These are phyloP conservation scores for Melanocharis versteri DNA, from an alignment of 2,113 vertebrate species.

Conservation along the genomic window DNA sequence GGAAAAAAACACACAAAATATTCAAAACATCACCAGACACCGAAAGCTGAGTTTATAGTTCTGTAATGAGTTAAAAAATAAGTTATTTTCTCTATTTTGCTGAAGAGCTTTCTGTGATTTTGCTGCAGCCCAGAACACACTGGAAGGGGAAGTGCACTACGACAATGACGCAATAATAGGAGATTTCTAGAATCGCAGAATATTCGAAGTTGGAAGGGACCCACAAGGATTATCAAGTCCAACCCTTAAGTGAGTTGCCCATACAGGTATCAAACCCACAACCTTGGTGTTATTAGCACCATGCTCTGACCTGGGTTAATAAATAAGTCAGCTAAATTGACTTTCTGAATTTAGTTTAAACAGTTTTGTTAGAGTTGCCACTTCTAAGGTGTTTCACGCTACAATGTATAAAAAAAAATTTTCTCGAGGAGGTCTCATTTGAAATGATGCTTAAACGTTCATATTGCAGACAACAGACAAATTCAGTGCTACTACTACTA, in stretches of 20 bases:
- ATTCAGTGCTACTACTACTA: background rate
- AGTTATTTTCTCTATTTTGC: background rate
- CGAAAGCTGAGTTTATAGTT: background rate
- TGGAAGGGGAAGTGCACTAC: background rate
- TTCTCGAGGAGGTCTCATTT: background rate
- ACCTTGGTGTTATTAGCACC: background rate
- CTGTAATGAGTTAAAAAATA: background rate
- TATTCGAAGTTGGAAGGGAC: background rate
- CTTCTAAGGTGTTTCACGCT: background rate
- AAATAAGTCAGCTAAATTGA: background rate
- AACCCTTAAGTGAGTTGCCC: background rate
- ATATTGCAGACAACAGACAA: background rate
- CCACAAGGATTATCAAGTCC: background rate
- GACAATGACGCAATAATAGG: accelerated
- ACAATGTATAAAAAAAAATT: background rate
- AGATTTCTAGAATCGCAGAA: background rate
- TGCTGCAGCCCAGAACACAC: background rate
- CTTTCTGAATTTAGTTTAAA: background rate
- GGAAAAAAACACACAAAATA: background rate
- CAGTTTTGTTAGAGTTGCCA: background rate
- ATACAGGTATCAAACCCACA: background rate
- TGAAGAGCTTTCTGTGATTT: background rate
- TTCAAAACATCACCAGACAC: background rate
- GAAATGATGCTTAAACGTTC: background rate
- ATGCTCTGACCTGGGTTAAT: background rate